Evolutionary conservation across 1,140 invertebrate species (phyloP).

Genomic region (Drosophila obscura): DNA sequence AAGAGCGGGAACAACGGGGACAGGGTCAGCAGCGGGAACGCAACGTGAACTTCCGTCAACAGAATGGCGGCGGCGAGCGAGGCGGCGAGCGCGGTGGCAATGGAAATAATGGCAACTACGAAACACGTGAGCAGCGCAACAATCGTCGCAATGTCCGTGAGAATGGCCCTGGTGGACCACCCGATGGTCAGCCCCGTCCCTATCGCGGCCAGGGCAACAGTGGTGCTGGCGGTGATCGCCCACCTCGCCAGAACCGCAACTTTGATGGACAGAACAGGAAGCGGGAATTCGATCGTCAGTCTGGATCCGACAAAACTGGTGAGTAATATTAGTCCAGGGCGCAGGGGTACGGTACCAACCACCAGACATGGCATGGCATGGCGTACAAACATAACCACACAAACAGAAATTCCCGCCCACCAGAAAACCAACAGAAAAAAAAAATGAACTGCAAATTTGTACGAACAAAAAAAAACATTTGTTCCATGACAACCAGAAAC

Average conservation of each 20-base stretch:
- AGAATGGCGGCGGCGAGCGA: slow-evolving; percentile 60
- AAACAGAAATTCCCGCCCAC: slow-evolving; percentile 16
- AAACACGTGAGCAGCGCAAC: slow-evolving; percentile 89
- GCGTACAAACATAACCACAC: slow-evolving; percentile 33
- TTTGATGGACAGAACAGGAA: slow-evolving; percentile 89
- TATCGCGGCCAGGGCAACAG: slow-evolving; percentile 57
- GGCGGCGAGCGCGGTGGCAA: too few relatives aligned
- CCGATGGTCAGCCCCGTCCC: slow-evolving; percentile 84
- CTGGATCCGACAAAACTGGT: slow-evolving; percentile 95
- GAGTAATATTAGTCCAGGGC: slow-evolving; percentile 84
- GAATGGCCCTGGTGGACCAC: slow-evolving; percentile 84
- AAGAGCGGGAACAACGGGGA: slow-evolving; percentile 62
- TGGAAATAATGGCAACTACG: slow-evolving; percentile 67
- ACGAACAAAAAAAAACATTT: slow-evolving; percentile 5
- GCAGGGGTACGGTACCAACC: too few relatives aligned
- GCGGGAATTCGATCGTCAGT: slow-evolving; percentile 97
- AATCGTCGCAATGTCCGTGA: slow-evolving; percentile 88
- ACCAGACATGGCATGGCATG: neutral
- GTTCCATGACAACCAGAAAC: slow-evolving; percentile 41
- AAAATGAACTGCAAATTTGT: neutral
- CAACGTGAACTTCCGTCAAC: slow-evolving; percentile 81
- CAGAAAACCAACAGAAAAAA: neutral
- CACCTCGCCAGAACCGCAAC: slow-evolving; percentile 84
- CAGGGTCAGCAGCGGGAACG: slow-evolving; percentile 55
- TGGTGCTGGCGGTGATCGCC: slow-evolving; percentile 72